Conservation (phyloP, 2,797 vertebrate genomes). For the Silurus lanzhouensis region DNA sequence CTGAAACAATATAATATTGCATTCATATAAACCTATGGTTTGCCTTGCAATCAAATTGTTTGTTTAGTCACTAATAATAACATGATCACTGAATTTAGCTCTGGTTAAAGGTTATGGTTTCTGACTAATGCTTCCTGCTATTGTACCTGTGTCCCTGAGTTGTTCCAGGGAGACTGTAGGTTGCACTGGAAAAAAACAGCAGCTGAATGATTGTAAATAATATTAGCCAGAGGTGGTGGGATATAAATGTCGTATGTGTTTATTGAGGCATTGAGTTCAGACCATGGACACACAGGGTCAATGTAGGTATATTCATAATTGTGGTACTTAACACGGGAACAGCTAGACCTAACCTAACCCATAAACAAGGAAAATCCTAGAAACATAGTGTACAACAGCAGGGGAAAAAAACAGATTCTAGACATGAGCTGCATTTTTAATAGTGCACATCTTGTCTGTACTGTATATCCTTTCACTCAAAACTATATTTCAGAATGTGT, state of each 20-base stretch:
- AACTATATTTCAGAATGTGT: background rate
- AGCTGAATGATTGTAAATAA: conserved; percentile 23
- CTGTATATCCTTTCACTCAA: background rate
- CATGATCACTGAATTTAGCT: background rate
- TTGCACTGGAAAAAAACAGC: background rate
- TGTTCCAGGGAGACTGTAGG: background rate
- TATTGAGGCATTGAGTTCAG: conserved; percentile 19
- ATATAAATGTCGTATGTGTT: conserved; percentile 3
- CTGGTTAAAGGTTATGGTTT: background rate
- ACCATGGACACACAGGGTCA: conserved; percentile 6
- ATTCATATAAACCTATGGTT: background rate
- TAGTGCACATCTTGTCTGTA: background rate
- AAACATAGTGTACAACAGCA: background rate
- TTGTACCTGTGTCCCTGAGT: conserved; percentile 2
- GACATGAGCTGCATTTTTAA: background rate
- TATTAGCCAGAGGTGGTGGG: conserved; percentile 8
- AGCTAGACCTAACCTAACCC: background rate
- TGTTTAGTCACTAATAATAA: background rate
- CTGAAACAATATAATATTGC: background rate
- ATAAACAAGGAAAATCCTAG: background rate
- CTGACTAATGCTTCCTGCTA: background rate
- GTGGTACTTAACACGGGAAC: background rate
- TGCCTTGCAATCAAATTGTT: background rate
- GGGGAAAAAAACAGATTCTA: background rate
- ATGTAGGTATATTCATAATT: conserved; percentile 19